Conservation (phyloP, 2,797 vertebrate species). For the Hemitrygon akajei region DNA sequence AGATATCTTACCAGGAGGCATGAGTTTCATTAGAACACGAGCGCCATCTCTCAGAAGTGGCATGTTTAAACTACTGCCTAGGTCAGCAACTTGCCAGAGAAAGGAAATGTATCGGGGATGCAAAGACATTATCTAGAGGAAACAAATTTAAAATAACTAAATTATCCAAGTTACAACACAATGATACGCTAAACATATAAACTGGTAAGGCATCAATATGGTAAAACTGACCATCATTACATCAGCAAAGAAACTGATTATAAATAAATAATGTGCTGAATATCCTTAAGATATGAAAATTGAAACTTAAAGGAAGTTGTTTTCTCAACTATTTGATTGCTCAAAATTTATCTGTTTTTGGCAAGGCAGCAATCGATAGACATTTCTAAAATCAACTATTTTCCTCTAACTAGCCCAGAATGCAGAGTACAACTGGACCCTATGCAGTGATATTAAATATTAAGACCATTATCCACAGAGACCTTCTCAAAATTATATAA, state of each 20-base stretch:
- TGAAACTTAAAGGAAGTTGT: not conserved
- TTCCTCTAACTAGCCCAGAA: not conserved
- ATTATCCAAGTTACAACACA: not conserved
- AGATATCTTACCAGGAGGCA: slow-evolving; percentile 81
- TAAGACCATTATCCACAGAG: not conserved
- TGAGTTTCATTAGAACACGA: slow-evolving; percentile 95
- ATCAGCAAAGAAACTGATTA: too few species aligned
- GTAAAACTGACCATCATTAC: not conserved
- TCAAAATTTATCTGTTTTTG: not conserved
- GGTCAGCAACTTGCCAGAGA: slow-evolving; percentile 97
- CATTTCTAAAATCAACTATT: not conserved
- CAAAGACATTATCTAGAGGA: slow-evolving; percentile 92
- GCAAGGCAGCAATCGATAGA: not conserved
- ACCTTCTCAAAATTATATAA: not conserved
- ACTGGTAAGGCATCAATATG: not conserved
- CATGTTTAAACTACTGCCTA: slow-evolving; percentile 96
- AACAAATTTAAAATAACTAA: slow-evolving; percentile 42
- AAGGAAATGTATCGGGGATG: slow-evolving; percentile 98
- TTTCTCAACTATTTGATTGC: not conserved
- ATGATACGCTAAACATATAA: not conserved
- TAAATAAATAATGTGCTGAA: not conserved
- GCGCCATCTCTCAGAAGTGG: slow-evolving; percentile 92
- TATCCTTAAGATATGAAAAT: not conserved
- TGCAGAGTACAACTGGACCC: not conserved
- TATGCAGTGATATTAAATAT: not conserved